These are phyloP conservation scores for Melanostigma gelatinosum DNA, from an alignment of 2,113 vertebrate genomes.

Conservation along the genomic window DNA sequence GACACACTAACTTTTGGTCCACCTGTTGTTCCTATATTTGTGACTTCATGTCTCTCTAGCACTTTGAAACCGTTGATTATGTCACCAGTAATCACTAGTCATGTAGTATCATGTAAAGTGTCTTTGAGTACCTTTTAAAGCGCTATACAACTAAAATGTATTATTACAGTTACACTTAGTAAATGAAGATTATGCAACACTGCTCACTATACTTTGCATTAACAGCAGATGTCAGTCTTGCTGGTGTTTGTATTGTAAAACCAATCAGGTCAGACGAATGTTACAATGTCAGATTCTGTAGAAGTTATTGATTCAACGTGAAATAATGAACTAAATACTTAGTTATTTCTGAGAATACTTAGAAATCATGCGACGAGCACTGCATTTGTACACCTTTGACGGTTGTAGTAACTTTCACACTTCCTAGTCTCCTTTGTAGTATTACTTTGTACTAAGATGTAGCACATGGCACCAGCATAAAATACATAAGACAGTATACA, in stretches of 20 bases:
- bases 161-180: conserved; percentile 18
- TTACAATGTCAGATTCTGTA: conserved; percentile 1
- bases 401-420: background rate
- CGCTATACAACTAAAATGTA: too few relatives aligned
- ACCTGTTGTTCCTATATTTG: conserved; percentile 10
- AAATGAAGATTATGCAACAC: conserved; percentile 1
- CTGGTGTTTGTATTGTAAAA: background rate
- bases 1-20: background rate
- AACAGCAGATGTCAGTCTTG: conserved; percentile 10
- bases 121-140: too few relatives aligned
- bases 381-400: conserved; percentile 11
- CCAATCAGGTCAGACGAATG: background rate
- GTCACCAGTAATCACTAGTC: background rate
- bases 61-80: conserved; percentile 46
- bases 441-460: conserved; percentile 37
- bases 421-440: background rate
- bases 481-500: background rate
- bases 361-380: background rate
- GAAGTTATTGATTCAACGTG: background rate
- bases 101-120: background rate
- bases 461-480: conserved; percentile 32
- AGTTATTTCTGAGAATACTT: conserved; percentile 8
- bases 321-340: conserved; percentile 12
- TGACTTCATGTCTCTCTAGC: conserved; percentile 25
- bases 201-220: conserved; percentile 20